phyloP scores from a whole-genome alignment of 2,113 vertebrate genomes.

The Myxocyprinus asiaticus region DNA sequence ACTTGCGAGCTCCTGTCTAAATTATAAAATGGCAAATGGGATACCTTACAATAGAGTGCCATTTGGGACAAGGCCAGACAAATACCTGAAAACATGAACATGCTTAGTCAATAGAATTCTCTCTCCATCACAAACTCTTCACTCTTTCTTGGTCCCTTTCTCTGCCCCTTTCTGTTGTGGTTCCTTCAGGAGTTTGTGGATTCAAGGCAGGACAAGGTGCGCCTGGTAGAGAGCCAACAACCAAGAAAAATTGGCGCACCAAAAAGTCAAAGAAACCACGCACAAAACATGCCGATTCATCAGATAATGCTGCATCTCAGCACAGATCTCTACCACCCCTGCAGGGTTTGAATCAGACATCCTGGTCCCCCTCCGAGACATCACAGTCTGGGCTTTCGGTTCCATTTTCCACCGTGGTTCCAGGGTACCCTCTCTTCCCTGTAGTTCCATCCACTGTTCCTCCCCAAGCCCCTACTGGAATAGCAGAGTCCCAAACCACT shows the following conservation, averaged over 20 bases:
- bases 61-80: too few relatives aligned
- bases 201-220: constrained; percentile 13
- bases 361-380: constrained; percentile 85
- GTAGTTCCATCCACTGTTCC: constrained; percentile 75
- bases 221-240: constrained; percentile 9
- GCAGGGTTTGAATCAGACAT: constrained; percentile 81
- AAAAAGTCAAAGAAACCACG: constrained; percentile 80
- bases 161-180: background rate
- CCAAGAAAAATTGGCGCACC: constrained; percentile 74
- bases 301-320: constrained; percentile 81
- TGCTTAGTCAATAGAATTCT: too few relatives aligned
- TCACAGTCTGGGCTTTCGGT: constrained; percentile 81
- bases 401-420: constrained; percentile 80
- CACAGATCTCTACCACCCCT: constrained; percentile 78
- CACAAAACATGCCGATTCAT: constrained; percentile 83
- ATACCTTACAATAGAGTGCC: too few relatives aligned
- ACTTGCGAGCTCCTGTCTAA: too few relatives aligned
- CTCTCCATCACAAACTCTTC: background rate
- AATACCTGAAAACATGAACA: too few relatives aligned
- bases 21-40: too few relatives aligned
- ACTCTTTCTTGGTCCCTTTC: background rate
- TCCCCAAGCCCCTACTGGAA: constrained; percentile 62
- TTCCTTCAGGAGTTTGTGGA: background rate
- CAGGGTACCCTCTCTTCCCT: constrained; percentile 81
- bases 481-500: constrained; percentile 67